phyloP scores from a whole-genome alignment of 2,113 vertebrate species.

The Albula goreensis region DNA sequence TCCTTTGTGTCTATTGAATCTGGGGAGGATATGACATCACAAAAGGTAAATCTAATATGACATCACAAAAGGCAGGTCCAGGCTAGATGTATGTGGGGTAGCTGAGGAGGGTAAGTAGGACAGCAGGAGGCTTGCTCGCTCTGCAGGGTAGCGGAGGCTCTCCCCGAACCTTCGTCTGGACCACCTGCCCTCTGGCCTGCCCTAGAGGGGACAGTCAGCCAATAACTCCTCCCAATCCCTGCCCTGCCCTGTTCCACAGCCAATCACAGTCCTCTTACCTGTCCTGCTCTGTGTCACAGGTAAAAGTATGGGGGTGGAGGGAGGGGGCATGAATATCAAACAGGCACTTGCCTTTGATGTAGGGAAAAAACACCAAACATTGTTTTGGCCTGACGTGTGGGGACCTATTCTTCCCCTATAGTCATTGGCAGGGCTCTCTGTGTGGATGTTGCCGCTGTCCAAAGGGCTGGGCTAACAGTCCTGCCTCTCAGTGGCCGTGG shows the following conservation, averaged over 20 bases:
- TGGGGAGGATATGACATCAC: background rate
- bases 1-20: no score
- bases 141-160: conserved; percentile 64
- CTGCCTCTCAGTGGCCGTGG: conserved; percentile 69
- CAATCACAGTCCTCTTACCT: conserved; percentile 62
- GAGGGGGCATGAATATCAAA: conserved; percentile 72
- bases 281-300: conserved; percentile 53
- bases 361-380: conserved; percentile 73
- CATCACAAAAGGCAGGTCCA: background rate
- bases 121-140: conserved; percentile 46
- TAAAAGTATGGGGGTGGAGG: conserved; percentile 65
- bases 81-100: background rate
- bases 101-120: conserved; percentile 33
- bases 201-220: conserved; percentile 48
- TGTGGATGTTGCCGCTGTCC: conserved; percentile 74
- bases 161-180: conserved; percentile 63
- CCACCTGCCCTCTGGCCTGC: conserved; percentile 65
- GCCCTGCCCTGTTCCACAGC: conserved; percentile 26
- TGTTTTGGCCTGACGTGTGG: conserved; percentile 74
- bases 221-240: conserved; percentile 59
- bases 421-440: conserved; percentile 73
- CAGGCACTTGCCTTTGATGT: conserved; percentile 73
- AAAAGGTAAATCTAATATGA: background rate
- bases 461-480: conserved; percentile 63
- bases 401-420: conserved; percentile 81